Percentiles rank a stretch among this genome's conserved stretches.
These are phyloP conservation scores for Hymenochirus boettgeri DNA, from an alignment of 2,113 vertebrate species.

Conservation along the genomic window DNA sequence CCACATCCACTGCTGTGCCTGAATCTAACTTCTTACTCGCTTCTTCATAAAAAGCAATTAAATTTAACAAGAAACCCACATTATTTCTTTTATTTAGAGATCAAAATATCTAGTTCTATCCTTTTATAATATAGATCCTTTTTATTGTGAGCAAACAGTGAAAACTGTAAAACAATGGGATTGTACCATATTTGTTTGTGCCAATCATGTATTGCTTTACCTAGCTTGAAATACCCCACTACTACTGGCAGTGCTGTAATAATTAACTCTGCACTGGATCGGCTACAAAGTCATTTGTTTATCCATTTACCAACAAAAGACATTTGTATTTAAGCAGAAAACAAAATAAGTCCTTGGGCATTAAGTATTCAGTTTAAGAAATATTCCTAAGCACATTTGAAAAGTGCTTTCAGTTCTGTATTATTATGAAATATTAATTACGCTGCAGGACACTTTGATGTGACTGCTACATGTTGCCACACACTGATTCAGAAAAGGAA, in stretches of 20 bases:
- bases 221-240: no score
- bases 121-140: no score
- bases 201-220: no score
- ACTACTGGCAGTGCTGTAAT: neutral
- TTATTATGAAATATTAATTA: constrained; percentile 29
- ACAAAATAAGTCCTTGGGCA: neutral
- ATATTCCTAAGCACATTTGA: neutral
- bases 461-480: neutral
- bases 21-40: no score
- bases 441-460: constrained; percentile 3
- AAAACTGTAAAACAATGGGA: no score
- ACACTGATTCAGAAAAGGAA: constrained; percentile 1
- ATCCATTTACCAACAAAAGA: neutral
- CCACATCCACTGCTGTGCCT: no score
- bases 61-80: no score
- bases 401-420: constrained; percentile 1
- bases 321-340: neutral
- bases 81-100: no score
- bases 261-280: neutral
- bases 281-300: neutral
- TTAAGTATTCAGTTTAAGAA: constrained; percentile 8
- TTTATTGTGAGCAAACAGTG: no score
- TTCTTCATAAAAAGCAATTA: no score
- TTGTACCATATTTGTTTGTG: no score
- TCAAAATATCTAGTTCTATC: no score